Conservation (phyloP, 2,888 invertebrate species). For the Silvanus unidentatus region DNA sequence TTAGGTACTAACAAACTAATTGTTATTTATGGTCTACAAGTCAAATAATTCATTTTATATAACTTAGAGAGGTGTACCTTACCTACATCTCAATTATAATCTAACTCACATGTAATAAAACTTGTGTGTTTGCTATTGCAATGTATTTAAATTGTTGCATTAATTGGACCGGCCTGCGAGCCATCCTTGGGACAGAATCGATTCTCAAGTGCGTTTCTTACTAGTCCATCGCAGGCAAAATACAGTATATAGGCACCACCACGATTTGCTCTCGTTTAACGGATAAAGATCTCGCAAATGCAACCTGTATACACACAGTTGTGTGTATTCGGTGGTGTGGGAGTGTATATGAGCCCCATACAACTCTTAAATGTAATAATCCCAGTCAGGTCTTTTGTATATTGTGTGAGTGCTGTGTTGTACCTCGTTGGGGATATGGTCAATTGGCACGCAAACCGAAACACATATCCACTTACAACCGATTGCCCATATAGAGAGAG, state of each 20-base stretch:
- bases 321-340: no score
- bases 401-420: conserved; percentile 22
- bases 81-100: conserved; percentile 28
- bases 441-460: conserved; percentile 30
- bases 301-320: no score
- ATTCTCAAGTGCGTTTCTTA: no score
- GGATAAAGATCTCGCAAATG: no score
- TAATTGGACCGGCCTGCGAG: conserved; percentile 10
- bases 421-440: conserved; percentile 33
- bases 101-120: conserved; percentile 23
- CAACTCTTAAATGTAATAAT: conserved; percentile 41
- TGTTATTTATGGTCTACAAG: conserved; percentile 38
- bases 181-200: no score
- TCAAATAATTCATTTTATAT: conserved; percentile 40
- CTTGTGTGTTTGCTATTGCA: conserved; percentile 7
- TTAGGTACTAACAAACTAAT: conserved; percentile 38
- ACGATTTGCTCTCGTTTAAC: no score
- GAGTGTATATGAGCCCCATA: conserved; percentile 13
- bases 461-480: not conserved
- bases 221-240: no score
- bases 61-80: conserved; percentile 20
- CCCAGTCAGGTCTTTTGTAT: conserved; percentile 40
- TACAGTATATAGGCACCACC: no score
- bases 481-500: no score
- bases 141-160: not conserved